Evolutionary conservation across 2,888 invertebrate species (phyloP).

Genomic region (Acrobasis repandana): DNA sequence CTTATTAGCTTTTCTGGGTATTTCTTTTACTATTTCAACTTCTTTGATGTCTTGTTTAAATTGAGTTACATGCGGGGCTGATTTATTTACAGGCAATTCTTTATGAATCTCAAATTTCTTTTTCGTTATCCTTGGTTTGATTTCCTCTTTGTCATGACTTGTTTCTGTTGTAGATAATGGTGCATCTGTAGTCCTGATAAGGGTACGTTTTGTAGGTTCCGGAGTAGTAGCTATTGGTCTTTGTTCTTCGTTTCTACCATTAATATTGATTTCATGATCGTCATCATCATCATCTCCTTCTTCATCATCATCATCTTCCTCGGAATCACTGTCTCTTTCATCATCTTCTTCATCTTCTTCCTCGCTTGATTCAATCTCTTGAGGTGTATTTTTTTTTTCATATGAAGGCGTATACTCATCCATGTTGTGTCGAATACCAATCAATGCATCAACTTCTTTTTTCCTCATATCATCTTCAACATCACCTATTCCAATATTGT

Average conservation of each 20-base stretch:
- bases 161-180: constrained; percentile 54
- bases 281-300: constrained; percentile 38
- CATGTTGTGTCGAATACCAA: constrained; percentile 64
- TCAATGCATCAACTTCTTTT: constrained; percentile 68
- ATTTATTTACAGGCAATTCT: constrained; percentile 62
- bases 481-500: constrained; percentile 60
- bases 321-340: constrained; percentile 35
- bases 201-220: constrained; percentile 60
- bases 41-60: constrained; percentile 74
- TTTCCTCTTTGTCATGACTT: constrained; percentile 41
- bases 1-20: constrained; percentile 48
- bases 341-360: constrained; percentile 37
- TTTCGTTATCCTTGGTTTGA: constrained; percentile 56
- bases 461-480: constrained; percentile 58
- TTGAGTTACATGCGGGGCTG: constrained; percentile 62
- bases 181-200: constrained; percentile 60
- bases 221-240: constrained; percentile 47
- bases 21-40: constrained; percentile 71
- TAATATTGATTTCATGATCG: constrained; percentile 33
- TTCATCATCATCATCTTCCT: constrained; percentile 38
- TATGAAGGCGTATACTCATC: constrained; percentile 67
- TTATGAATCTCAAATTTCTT: constrained; percentile 73
- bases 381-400: constrained; percentile 51
- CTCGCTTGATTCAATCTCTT: constrained; percentile 32
- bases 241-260: constrained; percentile 33